Percentiles rank a stretch among this genome's conserved stretches.
Conservation (phyloP, 2,888 invertebrate genomes). For the Lithophane socia region DNA sequence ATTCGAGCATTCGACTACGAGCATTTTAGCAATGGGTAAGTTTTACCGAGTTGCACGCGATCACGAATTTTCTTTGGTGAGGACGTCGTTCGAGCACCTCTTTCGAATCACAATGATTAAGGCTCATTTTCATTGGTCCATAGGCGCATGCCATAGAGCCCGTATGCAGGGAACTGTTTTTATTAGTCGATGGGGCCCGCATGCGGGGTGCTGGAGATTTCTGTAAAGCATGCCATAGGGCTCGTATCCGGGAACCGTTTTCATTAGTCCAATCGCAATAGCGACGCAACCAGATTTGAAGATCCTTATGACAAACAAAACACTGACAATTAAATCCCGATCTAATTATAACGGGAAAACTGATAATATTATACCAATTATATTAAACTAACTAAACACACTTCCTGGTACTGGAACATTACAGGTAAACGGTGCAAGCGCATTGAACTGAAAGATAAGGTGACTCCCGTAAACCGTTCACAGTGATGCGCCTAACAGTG, state of each 20-base stretch:
- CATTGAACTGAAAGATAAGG: constrained; percentile 18
- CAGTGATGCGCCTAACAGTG: not conserved
- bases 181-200: no score
- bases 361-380: not conserved
- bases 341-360: not conserved
- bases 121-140: no score
- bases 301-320: not conserved
- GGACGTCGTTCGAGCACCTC: not conserved
- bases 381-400: not conserved
- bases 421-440: constrained; percentile 1
- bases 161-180: no score
- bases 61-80: not conserved
- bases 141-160: no score
- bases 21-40: not conserved
- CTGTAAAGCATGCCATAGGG: no score
- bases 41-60: not conserved
- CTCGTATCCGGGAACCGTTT: no score
- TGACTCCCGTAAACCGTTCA: constrained; percentile 41
- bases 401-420: not conserved
- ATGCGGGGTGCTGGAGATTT: no score
- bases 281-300: not conserved
- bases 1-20: not conserved
- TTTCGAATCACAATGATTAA: not conserved
- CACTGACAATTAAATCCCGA: not conserved
- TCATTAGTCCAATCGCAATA: no score